Evolutionary conservation across 2,113 vertebrate genomes (phyloP).

Genomic region (Glareola pratincola): DNA sequence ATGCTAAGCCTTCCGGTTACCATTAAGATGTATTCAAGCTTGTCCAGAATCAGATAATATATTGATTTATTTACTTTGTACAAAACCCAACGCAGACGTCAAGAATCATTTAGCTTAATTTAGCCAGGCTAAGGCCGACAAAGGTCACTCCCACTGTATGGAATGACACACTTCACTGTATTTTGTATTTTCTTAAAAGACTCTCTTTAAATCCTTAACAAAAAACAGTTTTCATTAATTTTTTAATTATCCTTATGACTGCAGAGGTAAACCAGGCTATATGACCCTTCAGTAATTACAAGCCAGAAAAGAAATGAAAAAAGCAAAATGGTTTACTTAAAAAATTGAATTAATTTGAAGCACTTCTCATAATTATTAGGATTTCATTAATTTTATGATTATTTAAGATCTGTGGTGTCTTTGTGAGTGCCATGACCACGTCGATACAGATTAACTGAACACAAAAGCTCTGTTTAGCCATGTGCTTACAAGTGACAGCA

Average conservation of each 20-base stretch:
- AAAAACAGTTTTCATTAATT: neutral
- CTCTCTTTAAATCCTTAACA: neutral
- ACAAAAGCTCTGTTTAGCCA: neutral
- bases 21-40: neutral
- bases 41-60: neutral
- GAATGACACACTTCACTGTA: neutral
- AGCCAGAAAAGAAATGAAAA: neutral
- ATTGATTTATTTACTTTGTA: neutral
- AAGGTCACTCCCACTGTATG: neutral
- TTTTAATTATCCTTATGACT: neutral
- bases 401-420: neutral
- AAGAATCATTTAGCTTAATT: neutral
- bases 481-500: neutral
- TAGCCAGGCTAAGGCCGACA: neutral
- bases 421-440: neutral
- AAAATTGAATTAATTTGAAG: neutral
- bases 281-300: neutral
- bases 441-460: neutral
- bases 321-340: neutral
- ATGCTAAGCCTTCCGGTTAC: neutral
- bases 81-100: neutral
- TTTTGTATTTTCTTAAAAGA: neutral
- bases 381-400: neutral
- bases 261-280: neutral
- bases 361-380: neutral